These are phyloP conservation scores for Scolopax mira DNA, from an alignment of 2,113 vertebrate species.

Conservation along the genomic window DNA sequence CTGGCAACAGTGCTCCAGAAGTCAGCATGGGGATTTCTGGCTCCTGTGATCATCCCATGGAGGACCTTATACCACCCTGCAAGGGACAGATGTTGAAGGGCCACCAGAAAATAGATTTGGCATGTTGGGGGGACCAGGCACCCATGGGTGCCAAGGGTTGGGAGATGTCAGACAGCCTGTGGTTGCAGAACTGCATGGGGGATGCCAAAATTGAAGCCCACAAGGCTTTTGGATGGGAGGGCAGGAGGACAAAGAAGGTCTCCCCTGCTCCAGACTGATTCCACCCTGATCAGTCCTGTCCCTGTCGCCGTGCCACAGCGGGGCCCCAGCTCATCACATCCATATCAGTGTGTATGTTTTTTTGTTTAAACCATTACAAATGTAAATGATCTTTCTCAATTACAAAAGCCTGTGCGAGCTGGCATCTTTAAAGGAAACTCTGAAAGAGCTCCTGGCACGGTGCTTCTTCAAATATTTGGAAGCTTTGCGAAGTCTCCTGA, in stretches of 20 bases:
- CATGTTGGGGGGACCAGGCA: background rate
- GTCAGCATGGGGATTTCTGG: background rate
- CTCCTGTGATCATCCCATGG: background rate
- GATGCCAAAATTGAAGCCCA: background rate
- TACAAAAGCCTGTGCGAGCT: conserved; percentile 45
- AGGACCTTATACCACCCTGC: background rate
- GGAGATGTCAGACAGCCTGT: background rate
- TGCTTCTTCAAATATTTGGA: conserved; percentile 39
- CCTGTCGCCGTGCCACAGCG: background rate
- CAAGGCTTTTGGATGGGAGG: background rate
- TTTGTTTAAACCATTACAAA: conserved; percentile 42
- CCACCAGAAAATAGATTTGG: background rate
- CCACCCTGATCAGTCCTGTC: background rate
- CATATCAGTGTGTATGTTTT: background rate
- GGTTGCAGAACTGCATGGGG: background rate
- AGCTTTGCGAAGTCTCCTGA: conserved; percentile 25
- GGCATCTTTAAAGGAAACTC: conserved; percentile 51
- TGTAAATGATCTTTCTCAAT: conserved; percentile 48
- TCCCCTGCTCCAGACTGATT: background rate
- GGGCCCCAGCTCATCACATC: background rate
- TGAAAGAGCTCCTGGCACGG: conserved; percentile 37
- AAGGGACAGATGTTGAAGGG: background rate
- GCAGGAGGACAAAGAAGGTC: background rate
- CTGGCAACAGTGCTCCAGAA: background rate
- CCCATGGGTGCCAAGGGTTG: background rate